These are phyloP conservation scores for Syrphus vitripennis DNA, from an alignment of 2,888 invertebrate genomes.

Conservation along the genomic window DNA sequence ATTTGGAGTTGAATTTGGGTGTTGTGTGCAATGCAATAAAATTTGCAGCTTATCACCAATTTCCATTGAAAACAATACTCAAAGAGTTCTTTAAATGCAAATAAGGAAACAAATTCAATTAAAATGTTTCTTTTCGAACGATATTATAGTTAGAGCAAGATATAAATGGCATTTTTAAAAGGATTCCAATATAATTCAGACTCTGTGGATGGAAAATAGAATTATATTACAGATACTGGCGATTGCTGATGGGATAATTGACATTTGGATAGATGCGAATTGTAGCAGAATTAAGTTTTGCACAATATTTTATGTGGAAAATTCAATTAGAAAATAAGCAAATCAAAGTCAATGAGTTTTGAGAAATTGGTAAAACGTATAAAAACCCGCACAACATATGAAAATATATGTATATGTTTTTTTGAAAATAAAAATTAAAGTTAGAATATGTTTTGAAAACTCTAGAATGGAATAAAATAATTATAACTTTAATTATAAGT, in stretches of 20 bases:
- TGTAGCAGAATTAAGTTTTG: not conserved
- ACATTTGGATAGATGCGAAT: not conserved
- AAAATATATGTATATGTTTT: too few relatives aligned
- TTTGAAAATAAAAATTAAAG: too few relatives aligned
- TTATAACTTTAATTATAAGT: too few relatives aligned
- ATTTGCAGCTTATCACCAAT: slow-evolving; percentile 1
- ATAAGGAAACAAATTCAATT: slow-evolving; percentile 10
- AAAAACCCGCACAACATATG: too few relatives aligned
- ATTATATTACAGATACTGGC: not conserved
- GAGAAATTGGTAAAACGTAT: too few relatives aligned
- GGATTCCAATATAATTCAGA: not conserved
- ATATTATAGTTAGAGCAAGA: not conserved
- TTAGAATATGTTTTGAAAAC: too few relatives aligned
- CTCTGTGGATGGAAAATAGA: not conserved
- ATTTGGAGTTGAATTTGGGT: not conserved
- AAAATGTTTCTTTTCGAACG: not conserved
- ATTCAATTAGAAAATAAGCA: not conserved
- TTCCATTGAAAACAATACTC: not conserved
- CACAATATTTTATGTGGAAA: not conserved
- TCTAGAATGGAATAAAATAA: too few relatives aligned
- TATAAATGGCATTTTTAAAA: not conserved
- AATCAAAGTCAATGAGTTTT: not conserved
- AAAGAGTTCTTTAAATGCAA: slow-evolving; percentile 10
- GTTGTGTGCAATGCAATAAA: not conserved
- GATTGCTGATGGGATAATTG: not conserved